Conservation (phyloP, 2,797 vertebrate species). For the Galagoides demidoff region DNA sequence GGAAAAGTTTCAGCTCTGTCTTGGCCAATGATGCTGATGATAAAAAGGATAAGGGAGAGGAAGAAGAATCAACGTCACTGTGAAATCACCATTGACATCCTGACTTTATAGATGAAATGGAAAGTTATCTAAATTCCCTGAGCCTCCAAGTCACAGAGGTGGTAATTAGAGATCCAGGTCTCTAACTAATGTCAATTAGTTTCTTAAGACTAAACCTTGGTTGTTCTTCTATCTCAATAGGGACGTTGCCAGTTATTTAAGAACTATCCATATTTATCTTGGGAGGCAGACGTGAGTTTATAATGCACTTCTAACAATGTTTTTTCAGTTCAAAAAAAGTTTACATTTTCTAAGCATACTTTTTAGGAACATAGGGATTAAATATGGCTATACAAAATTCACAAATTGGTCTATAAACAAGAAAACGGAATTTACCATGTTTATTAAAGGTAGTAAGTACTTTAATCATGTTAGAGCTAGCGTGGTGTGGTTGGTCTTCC, state of each 20-base stretch:
- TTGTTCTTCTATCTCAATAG: neutral
- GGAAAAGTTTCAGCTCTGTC: neutral
- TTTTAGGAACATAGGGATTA: neutral
- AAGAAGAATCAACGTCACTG: neutral
- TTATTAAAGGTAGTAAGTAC: neutral
- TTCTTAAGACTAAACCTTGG: neutral
- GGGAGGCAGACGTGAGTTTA: neutral
- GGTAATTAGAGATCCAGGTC: neutral
- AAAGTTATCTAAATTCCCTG: neutral
- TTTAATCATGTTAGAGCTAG: neutral
- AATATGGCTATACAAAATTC: neutral
- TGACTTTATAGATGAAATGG: neutral
- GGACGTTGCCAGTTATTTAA: neutral
- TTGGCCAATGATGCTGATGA: neutral
- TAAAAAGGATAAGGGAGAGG: neutral
- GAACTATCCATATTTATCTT: neutral
- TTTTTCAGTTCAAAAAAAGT: constrained; percentile 11
- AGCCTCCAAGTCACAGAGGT: neutral
- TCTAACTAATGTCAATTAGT: neutral
- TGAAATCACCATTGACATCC: neutral
- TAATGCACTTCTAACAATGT: neutral
- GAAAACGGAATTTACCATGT: neutral
- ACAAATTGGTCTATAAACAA: neutral
- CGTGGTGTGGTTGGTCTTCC: neutral
- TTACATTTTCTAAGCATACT: neutral